Conservation (phyloP, 1,140 invertebrate genomes). For the Pachypsylla venusta region DNA sequence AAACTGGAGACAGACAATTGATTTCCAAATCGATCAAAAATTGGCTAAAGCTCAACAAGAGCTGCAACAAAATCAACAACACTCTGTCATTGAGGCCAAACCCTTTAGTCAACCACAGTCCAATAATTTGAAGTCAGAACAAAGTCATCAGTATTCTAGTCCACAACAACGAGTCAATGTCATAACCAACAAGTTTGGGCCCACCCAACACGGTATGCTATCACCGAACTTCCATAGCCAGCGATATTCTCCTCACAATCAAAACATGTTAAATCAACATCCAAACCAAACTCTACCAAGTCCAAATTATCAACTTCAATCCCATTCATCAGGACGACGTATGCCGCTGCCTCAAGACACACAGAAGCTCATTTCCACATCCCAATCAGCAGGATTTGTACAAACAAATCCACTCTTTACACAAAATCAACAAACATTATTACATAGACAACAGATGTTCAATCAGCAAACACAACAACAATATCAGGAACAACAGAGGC, state of each 20-base stretch:
- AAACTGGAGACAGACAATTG: slow-evolving; percentile 36
- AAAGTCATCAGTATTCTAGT: not conserved
- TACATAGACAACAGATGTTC: not conserved
- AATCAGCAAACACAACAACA: not conserved
- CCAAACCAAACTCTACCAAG: too few species aligned
- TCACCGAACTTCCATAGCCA: not conserved
- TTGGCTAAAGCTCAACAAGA: slow-evolving; percentile 24
- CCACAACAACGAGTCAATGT: slow-evolving; percentile 8
- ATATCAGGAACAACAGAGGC: not conserved
- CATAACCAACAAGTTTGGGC: too few species aligned
- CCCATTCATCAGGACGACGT: too few species aligned
- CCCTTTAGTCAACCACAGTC: not conserved
- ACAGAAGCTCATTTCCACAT: slow-evolving; percentile 2
- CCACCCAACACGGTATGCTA: not conserved
- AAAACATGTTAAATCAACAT: too few species aligned
- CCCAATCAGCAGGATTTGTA: not conserved
- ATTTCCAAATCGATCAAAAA: slow-evolving; percentile 39
- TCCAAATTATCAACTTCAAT: not conserved
- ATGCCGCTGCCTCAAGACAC: not conserved
- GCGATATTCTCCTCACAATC: not conserved
- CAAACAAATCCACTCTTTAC: not conserved
- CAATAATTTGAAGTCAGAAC: not conserved
- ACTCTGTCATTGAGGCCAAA: not conserved
- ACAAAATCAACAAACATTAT: not conserved
- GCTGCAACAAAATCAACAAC: slow-evolving; percentile 16